Conservation (phyloP, 2,888 invertebrate species). For the Bembecia ichneumoniformis region DNA sequence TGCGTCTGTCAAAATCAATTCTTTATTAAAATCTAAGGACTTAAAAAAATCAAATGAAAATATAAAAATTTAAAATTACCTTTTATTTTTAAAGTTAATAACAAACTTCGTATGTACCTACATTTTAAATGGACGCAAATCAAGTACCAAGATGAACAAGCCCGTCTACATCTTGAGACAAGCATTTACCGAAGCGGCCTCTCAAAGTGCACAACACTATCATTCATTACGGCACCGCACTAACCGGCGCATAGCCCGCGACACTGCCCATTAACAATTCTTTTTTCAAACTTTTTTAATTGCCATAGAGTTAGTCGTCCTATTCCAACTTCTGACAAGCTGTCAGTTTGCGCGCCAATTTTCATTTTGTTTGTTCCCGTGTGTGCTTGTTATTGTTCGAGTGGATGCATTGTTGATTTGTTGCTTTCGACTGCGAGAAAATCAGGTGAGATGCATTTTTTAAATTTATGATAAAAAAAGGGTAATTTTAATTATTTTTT, state of each 20-base stretch:
- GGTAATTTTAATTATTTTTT: too few species aligned
- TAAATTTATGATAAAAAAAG: neutral
- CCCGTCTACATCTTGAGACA: constrained; percentile 50
- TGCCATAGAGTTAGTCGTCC: constrained; percentile 4
- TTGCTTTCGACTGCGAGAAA: constrained; percentile 10
- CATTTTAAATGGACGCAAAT: neutral
- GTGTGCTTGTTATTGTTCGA: constrained; percentile 19
- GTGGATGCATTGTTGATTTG: constrained; percentile 13
- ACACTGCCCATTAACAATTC: constrained; percentile 37
- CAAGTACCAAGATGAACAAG: constrained; percentile 16
- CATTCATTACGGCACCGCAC: constrained; percentile 63
- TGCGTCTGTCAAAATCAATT: too few species aligned
- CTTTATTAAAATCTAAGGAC: too few species aligned
- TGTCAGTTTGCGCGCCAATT: constrained; percentile 36
- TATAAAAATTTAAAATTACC: neutral
- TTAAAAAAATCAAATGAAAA: too few species aligned
- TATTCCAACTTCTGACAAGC: constrained; percentile 15
- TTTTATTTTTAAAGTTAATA: neutral
- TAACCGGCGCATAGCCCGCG: constrained; percentile 48
- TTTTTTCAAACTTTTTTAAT: constrained; percentile 9
- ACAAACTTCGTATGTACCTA: neutral
- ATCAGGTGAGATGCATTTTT: neutral
- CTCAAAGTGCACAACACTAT: constrained; percentile 56
- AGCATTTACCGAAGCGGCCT: constrained; percentile 65
- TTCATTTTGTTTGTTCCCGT: constrained; percentile 24